Evolutionary conservation across 2,113 vertebrate species (phyloP).

Genomic region (Eudyptes chrysolophus): DNA sequence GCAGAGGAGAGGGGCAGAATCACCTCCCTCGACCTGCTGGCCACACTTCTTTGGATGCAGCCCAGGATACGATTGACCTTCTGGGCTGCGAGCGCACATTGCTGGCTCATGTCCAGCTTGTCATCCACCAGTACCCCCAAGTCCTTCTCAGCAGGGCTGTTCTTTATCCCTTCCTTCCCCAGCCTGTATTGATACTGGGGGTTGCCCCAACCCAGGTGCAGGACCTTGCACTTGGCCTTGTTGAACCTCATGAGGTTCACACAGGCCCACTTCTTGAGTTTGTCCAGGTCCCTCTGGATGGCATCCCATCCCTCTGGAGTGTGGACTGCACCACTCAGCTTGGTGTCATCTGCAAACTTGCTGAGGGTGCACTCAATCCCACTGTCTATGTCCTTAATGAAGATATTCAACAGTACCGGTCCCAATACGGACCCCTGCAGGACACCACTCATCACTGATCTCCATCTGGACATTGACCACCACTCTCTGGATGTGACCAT

Average conservation of each 20-base stretch:
- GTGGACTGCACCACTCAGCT: too few relatives aligned
- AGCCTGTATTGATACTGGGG: too few relatives aligned
- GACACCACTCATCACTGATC: accelerated
- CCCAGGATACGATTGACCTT: accelerated
- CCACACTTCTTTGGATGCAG: too few relatives aligned
- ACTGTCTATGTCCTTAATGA: background rate
- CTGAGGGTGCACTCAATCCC: too few relatives aligned
- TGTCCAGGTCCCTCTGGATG: background rate
- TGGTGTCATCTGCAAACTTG: too few relatives aligned
- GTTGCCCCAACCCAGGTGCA: accelerated
- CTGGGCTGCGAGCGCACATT: background rate
- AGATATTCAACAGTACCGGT: background rate
- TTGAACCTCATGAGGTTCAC: background rate
- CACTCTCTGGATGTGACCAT: accelerated
- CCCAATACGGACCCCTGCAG: background rate
- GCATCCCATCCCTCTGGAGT: too few relatives aligned
- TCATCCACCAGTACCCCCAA: background rate
- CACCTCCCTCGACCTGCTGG: too few relatives aligned
- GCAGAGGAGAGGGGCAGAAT: too few relatives aligned
- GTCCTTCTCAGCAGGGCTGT: background rate
- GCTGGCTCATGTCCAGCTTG: background rate
- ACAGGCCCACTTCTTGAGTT: background rate
- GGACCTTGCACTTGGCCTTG: background rate
- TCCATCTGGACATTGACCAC: background rate
- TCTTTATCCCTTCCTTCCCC: background rate